These are phyloP conservation scores for Chrysopilus asiliformis DNA, from an alignment of 2,888 invertebrate genomes.

Conservation along the genomic window DNA sequence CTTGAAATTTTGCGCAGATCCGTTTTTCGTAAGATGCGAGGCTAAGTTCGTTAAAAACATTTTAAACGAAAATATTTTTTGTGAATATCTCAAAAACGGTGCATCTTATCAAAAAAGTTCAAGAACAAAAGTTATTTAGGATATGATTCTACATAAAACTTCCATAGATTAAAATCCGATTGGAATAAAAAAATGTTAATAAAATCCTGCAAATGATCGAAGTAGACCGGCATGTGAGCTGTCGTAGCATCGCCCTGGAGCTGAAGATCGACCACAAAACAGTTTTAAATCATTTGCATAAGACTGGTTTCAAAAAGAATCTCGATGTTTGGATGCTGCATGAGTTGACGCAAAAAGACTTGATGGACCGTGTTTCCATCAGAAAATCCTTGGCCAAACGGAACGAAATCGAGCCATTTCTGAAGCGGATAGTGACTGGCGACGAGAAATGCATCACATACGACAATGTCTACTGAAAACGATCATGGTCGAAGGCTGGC, in stretches of 20 bases:
- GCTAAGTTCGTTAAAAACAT: no score
- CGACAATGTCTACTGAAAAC: background rate
- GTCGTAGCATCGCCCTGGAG: background rate
- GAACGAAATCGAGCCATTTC: background rate
- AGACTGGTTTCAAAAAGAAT: conserved; percentile 5
- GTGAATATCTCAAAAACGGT: no score
- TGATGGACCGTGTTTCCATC: background rate
- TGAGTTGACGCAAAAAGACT: no score
- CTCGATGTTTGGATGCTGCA: no score
- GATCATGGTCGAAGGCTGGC: background rate
- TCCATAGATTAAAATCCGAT: no score
- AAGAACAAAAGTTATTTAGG: no score
- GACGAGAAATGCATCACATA: background rate
- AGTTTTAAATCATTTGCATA: conserved; percentile 7
- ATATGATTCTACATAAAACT: no score
- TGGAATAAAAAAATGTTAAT: background rate
- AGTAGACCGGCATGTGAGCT: conserved; percentile 6
- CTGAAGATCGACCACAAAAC: conserved; percentile 4
- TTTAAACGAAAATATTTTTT: no score
- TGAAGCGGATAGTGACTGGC: background rate
- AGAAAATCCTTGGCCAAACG: background rate
- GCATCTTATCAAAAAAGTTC: no score
- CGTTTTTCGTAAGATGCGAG: no score
- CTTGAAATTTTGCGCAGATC: no score
- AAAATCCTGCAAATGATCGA: conserved; percentile 4